Evolutionary conservation across 1,140 invertebrate genomes (phyloP).

Genomic region (Drosophila arawakana): DNA sequence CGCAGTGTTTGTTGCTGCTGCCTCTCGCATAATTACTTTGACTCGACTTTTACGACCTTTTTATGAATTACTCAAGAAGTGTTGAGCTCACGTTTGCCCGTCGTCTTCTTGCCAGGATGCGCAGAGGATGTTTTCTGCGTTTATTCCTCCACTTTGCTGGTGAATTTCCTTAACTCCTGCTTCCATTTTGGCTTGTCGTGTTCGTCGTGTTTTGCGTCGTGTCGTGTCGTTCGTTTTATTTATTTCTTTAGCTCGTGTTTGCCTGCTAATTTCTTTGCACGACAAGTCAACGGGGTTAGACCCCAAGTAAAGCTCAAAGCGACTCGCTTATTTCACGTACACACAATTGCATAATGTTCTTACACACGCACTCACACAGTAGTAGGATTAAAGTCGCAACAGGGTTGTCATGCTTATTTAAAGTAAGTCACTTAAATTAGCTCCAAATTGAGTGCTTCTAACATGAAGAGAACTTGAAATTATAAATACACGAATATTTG

Average conservation of each 20-base stretch:
- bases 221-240: conserved; percentile 65
- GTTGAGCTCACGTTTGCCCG: conserved; percentile 71
- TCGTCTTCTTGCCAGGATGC: conserved; percentile 40
- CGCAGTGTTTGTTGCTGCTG: conserved; percentile 17
- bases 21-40: conserved; percentile 78
- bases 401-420: conserved; percentile 1
- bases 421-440: neutral
- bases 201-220: conserved; percentile 9
- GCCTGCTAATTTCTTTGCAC: conserved; percentile 75
- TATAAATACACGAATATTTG: too few species aligned
- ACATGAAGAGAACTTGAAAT: neutral
- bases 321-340: conserved; percentile 24
- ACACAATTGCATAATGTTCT: conserved; percentile 54
- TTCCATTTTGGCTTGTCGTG: neutral
- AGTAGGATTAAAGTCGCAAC: neutral
- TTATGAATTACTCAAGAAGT: conserved; percentile 81
- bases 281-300: conserved; percentile 43
- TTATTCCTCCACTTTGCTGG: conserved; percentile 55
- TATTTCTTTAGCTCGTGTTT: conserved; percentile 79
- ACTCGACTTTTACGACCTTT: conserved; percentile 80
- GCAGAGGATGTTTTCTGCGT: conserved; percentile 25
- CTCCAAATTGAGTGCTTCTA: neutral
- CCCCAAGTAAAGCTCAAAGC: conserved; percentile 23
- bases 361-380: conserved; percentile 8
- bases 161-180: conserved; percentile 13